phyloP scores from a whole-genome alignment of 2,113 vertebrate genomes.

The Pogona vitticeps region DNA sequence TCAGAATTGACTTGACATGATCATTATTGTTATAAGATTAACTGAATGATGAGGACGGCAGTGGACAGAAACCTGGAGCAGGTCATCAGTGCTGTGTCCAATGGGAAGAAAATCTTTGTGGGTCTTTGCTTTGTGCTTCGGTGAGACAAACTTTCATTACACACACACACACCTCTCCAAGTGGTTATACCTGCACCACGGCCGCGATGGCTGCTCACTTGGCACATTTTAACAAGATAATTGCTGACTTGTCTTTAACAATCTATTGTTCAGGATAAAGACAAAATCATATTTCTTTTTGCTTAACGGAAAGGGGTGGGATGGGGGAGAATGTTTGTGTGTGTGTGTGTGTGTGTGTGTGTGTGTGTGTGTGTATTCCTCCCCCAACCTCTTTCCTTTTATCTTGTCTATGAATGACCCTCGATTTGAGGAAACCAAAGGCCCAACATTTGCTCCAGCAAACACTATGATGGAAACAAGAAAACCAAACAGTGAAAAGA shows the following conservation, averaged over 20 bases:
- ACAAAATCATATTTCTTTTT: background rate
- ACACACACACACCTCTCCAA: background rate
- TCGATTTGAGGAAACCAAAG: background rate
- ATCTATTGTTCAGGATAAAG: slow-evolving; percentile 1
- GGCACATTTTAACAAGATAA: slow-evolving; percentile 32
- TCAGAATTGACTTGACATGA: too few species aligned
- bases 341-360: too few species aligned
- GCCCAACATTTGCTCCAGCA: background rate
- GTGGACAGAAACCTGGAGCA: background rate
- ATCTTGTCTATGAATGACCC: slow-evolving; percentile 6
- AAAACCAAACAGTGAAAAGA: background rate
- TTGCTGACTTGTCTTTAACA: slow-evolving; percentile 30
- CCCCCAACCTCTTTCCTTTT: background rate
- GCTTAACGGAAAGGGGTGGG: background rate
- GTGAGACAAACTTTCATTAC: background rate
- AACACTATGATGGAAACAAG: background rate
- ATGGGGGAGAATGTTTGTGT: background rate
- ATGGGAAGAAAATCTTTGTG: background rate
- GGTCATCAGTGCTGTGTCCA: background rate
- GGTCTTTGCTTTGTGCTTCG: background rate
- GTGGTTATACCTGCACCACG: background rate
- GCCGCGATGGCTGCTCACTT: background rate
- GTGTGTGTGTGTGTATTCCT: too few species aligned
- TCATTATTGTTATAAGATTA: background rate
- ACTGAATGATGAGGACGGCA: background rate